A percentile compares a stretch with the other conserved stretches of the same genome.
Conservation (phyloP, 2,797 vertebrate genomes). For the Cottoperca gobio region DNA sequence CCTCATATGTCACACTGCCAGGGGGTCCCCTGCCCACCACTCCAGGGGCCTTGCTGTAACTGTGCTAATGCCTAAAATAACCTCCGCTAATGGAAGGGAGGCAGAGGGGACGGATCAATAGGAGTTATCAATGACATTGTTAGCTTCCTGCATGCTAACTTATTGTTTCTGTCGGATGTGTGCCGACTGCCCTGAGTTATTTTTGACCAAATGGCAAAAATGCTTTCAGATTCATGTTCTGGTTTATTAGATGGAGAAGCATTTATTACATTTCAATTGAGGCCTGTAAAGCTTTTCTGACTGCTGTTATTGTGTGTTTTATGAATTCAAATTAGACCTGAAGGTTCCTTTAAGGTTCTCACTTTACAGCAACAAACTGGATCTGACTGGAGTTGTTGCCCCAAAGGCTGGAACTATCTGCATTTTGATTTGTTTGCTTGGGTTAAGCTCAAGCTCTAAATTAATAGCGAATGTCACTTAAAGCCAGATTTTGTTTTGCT, state of each 20-base stretch:
- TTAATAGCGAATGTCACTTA: constrained; percentile 30
- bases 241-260: constrained; percentile 3
- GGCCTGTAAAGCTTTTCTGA: constrained; percentile 17
- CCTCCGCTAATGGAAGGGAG: constrained; percentile 70
- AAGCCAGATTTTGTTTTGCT: not conserved
- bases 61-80: constrained; percentile 81
- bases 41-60: constrained; percentile 69
- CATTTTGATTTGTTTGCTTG: constrained; percentile 22
- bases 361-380: constrained; percentile 21
- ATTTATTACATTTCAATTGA: constrained; percentile 24
- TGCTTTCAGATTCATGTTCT: constrained; percentile 19
- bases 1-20: constrained; percentile 78
- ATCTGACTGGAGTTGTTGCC: constrained; percentile 18
- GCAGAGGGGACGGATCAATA: constrained; percentile 81
- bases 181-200: constrained; percentile 47
- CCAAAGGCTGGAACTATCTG: constrained; percentile 4
- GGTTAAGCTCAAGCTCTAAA: constrained; percentile 32
- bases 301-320: constrained; percentile 18
- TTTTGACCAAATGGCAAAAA: constrained; percentile 46
- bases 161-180: constrained; percentile 52
- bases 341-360: constrained; percentile 13
- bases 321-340: constrained; percentile 30
- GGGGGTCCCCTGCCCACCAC: constrained; percentile 74
- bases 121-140: constrained; percentile 77
- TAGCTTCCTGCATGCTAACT: constrained; percentile 71